Evolutionary conservation across 23 tunicate species (phyloP).

Genomic region (Styela plicata): DNA sequence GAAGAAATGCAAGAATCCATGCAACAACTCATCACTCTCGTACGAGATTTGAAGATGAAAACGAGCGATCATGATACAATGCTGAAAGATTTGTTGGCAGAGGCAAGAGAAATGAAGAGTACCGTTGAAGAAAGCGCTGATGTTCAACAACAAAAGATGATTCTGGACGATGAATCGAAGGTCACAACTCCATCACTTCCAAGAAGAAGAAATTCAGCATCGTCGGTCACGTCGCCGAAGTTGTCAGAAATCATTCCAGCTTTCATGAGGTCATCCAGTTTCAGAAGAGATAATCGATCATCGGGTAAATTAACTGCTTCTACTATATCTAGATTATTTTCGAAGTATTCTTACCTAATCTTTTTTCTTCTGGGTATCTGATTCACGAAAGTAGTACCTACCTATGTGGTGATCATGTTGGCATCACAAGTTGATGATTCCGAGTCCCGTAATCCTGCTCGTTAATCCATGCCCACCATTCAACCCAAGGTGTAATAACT

Average conservation of each 20-base stretch:
- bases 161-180: neutral
- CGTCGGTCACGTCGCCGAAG: neutral
- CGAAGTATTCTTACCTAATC: no score
- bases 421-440: no score
- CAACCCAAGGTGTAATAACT: no score
- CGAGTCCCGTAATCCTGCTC: no score
- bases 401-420: no score
- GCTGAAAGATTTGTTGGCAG: constrained; percentile 43
- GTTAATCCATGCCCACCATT: no score
- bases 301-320: neutral
- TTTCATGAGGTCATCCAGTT: constrained; percentile 27
- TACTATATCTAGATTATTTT: neutral
- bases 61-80: constrained; percentile 61
- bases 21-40: constrained; percentile 39
- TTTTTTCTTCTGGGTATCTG: no score
- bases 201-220: neutral
- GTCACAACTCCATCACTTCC: neutral
- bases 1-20: constrained; percentile 76
- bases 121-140: constrained; percentile 34
- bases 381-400: no score
- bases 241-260: neutral
- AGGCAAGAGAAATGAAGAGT: constrained; percentile 39
- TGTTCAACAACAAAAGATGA: constrained; percentile 18
- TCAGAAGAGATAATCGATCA: constrained; percentile 23
- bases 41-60: constrained; percentile 41